Conservation (phyloP, 2,888 invertebrate species). For the Eupelmus urozonus region DNA sequence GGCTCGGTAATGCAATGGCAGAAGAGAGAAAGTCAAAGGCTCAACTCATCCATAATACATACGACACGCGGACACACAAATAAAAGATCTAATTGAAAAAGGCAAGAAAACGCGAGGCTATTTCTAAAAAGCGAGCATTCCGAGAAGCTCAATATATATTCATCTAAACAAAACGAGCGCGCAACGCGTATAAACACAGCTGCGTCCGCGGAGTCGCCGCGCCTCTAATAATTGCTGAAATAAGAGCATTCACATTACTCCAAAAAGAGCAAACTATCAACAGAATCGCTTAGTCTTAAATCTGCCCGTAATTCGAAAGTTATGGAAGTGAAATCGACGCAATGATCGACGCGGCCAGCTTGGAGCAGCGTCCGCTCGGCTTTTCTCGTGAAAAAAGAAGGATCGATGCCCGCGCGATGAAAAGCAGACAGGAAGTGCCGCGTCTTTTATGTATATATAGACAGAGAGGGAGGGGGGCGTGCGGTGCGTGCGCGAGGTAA, state of each 20-base stretch:
- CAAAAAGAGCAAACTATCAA: not conserved
- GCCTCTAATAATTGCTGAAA: constrained; percentile 3
- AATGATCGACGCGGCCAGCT: not conserved
- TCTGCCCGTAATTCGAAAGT: constrained; percentile 12
- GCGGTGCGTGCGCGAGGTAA: not conserved
- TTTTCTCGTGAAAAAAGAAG: not conserved
- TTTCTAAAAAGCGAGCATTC: constrained; percentile 17
- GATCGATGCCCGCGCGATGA: not conserved
- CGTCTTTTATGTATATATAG: not conserved
- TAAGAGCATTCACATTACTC: not conserved
- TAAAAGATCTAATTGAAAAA: constrained; percentile 8
- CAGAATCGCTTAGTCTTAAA: too few relatives aligned
- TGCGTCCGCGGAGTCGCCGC: not conserved
- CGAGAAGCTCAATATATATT: not conserved
- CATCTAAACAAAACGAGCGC: not conserved
- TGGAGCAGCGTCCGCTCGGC: not conserved
- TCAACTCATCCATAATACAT: too few relatives aligned
- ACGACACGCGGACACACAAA: too few relatives aligned
- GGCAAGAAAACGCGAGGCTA: constrained; percentile 29
- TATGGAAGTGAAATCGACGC: constrained; percentile 17
- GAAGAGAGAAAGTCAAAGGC: too few relatives aligned
- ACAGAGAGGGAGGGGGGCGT: too few relatives aligned
- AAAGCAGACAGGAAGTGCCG: constrained; percentile 8
- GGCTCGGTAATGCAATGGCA: too few relatives aligned
- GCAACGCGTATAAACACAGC: too few relatives aligned